Evolutionary conservation across 1,140 invertebrate genomes (phyloP), one percentile per base, ranked within the genome.

Genomic region (Camponotus vicinus): DNA sequence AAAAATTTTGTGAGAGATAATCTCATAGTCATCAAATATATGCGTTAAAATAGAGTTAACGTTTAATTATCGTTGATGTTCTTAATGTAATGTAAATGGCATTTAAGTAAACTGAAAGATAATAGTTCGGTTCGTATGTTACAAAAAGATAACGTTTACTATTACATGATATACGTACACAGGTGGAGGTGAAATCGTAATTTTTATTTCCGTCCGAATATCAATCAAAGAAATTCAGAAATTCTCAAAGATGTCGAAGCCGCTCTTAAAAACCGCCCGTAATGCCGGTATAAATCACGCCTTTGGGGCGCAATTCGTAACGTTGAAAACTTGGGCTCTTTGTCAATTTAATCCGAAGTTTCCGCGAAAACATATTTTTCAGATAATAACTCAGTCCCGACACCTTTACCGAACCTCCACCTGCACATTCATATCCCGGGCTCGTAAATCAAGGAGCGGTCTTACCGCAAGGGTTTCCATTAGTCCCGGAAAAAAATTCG

Each of bases 311-410:
- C 59, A 73, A 90, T 90, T 90, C 83, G 89, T 77, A 90, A 88
- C 82, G 89, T 49, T 87, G 86, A 90, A 90, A 90, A 90, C 89
- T 90, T 90, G 77, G 89, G 86, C 86, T 88, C 89, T 90, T 90
- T 90, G 89, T 90, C 89, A 90, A 90, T 90, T 90, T 90, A 90
- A 90, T 88, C 89, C 89, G 66, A 91, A 91, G 87, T 90, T 91
- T 87, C 87, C 78, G 61, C 67, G 90, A 91, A 91, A 91, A 90
- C 87, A 91, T 90, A 91, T 91, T 91, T 91, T 90, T 91, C 87
- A 85, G 84, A 90, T 91, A 91, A 91, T 90, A 90, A 89, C 89
- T 90, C 89, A 90, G 71, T 84, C 83, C 85, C 79, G 87, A 89
- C 89, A 83, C 75, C 86, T 88, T 86, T 88, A 85, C 89, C 89